A percentile compares a stretch with the other conserved stretches of the same genome.
These are phyloP conservation scores for Toxonevra muliebris DNA, from an alignment of 2,888 invertebrate species.

Conservation along the genomic window DNA sequence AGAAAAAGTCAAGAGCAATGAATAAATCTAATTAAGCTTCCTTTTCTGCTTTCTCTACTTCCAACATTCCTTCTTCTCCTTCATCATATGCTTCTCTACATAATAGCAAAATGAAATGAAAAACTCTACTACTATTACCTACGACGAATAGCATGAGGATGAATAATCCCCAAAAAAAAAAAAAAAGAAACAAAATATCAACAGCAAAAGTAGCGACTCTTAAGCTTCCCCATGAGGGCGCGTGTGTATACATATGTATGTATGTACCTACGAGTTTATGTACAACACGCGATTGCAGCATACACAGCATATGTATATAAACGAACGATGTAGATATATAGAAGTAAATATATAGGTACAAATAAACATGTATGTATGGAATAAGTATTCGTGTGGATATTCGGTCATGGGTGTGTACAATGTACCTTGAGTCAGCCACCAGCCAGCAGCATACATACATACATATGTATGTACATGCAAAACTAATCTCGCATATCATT, in stretches of 20 bases:
- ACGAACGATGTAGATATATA: not conserved
- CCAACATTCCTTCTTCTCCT: too few relatives aligned
- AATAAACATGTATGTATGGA: not conserved
- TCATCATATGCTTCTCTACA: too few relatives aligned
- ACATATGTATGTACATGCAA: slow-evolving; percentile 19
- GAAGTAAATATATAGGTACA: slow-evolving; percentile 16
- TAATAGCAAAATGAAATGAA: too few relatives aligned
- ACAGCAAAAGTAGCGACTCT: too few relatives aligned
- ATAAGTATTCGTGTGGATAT: not conserved
- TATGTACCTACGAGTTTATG: not conserved
- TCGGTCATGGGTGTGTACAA: slow-evolving; percentile 29
- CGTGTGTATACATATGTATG: not conserved
- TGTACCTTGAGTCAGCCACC: slow-evolving; percentile 33
- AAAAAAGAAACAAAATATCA: not conserved
- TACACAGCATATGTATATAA: not conserved
- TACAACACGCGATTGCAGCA: not conserved
- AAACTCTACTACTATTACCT: too few relatives aligned
- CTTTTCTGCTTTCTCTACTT: too few relatives aligned
- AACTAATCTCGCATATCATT: slow-evolving; percentile 12
- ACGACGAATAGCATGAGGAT: not conserved
- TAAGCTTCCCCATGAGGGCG: too few relatives aligned
- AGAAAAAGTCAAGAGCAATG: not conserved
- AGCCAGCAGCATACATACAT: not conserved
- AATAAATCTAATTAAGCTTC: not conserved
- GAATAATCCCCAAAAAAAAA: not conserved